A percentile compares a stretch with the other conserved stretches of the same genome.
Evolutionary conservation across 2,113 vertebrate genomes (phyloP).

Genomic region (Quiscalus mexicanus): DNA sequence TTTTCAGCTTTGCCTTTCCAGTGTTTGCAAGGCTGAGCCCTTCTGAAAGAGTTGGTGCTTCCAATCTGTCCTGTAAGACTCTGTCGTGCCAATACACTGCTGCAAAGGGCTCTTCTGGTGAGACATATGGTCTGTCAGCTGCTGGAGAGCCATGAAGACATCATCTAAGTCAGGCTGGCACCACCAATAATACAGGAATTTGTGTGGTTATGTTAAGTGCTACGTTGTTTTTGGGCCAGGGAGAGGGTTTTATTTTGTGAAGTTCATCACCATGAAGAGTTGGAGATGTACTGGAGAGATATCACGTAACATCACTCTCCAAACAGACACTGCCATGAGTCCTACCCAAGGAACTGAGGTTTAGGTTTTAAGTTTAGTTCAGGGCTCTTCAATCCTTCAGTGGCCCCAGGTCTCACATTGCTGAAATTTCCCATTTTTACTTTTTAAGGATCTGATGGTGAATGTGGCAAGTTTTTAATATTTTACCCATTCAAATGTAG

Average conservation of each 20-base stretch:
- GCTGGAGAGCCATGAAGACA: not conserved
- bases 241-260: not conserved
- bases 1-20: not conserved
- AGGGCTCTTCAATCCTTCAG: not conserved
- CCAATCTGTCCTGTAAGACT: not conserved
- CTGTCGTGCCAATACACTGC: not conserved
- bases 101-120: not conserved
- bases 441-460: not conserved
- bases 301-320: fast-evolving
- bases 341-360: not conserved
- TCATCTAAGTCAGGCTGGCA: not conserved
- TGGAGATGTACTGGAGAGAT: not conserved
- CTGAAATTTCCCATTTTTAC: not conserved
- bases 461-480: fast-evolving
- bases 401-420: not conserved
- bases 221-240: not conserved
- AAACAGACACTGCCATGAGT: not conserved
- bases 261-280: not conserved
- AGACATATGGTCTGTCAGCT: not conserved
- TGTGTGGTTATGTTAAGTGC: not conserved
- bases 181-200: not conserved
- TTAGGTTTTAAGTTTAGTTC: not conserved
- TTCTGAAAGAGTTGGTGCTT: not conserved
- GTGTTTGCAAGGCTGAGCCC: not conserved
- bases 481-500: not conserved